Conservation (phyloP, 2,888 invertebrate species). For the Sinelater perroti region DNA sequence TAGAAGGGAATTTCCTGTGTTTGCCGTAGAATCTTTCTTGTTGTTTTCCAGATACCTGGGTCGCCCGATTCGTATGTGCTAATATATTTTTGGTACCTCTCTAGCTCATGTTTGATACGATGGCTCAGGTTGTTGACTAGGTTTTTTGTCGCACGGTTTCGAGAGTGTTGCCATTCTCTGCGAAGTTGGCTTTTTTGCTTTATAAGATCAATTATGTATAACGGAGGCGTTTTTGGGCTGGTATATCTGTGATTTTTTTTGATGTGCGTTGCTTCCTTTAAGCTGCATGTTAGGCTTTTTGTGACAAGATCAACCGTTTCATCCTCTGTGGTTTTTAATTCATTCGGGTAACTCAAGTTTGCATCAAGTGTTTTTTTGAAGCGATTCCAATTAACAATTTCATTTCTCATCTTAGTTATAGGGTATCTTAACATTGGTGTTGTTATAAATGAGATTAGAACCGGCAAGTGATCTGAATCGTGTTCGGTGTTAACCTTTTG, state of each 20-base stretch:
- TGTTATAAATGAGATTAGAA: slow-evolving; percentile 10
- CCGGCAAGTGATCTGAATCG: slow-evolving; percentile 10
- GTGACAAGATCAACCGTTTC: neutral
- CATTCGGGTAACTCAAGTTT: neutral
- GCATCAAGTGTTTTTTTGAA: neutral
- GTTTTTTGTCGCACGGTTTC: neutral
- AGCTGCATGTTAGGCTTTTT: neutral
- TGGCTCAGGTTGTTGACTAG: neutral
- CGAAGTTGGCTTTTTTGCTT: slow-evolving; percentile 4
- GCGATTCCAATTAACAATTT: neutral
- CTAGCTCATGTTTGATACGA: neutral
- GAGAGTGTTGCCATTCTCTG: neutral
- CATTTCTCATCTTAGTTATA: neutral
- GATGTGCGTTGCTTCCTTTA: neutral
- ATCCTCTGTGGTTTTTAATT: too few species aligned
- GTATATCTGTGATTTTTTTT: neutral
- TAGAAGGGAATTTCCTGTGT: slow-evolving; percentile 7
- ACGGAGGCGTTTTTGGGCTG: neutral
- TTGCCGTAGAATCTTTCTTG: slow-evolving; percentile 3
- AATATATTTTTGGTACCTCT: neutral
- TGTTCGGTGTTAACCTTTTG: slow-evolving; percentile 2
- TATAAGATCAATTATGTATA: slow-evolving; percentile 9
- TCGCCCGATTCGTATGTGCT: neutral
- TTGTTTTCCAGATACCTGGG: slow-evolving; percentile 7
- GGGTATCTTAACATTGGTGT: neutral